Conservation (phyloP, 2,113 vertebrate species). For the Actenoides hombroni region DNA sequence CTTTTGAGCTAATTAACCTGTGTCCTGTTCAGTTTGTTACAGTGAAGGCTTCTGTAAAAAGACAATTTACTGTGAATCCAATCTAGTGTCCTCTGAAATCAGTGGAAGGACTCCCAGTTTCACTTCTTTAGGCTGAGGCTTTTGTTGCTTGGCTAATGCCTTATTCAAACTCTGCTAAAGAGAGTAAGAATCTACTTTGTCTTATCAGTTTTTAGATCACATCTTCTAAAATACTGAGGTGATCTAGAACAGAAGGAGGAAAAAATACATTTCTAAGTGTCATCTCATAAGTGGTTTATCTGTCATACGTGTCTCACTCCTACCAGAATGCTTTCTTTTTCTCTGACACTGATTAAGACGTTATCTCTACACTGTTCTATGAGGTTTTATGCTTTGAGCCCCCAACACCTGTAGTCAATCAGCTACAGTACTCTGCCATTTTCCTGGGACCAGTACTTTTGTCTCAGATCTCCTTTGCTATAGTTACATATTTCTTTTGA, state of each 20-base stretch:
- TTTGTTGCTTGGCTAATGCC: background rate
- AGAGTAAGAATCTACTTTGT: background rate
- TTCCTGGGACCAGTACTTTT: background rate
- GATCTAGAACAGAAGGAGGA: background rate
- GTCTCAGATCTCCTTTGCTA: background rate
- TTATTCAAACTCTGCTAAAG: background rate
- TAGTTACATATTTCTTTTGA: background rate
- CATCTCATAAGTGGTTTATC: background rate
- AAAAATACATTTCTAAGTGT: background rate
- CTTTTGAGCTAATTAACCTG: conserved; percentile 8
- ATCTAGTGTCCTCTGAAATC: background rate
- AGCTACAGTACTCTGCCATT: background rate
- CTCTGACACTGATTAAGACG: background rate
- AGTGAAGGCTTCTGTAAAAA: background rate
- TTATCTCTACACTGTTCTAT: background rate
- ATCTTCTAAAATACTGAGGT: background rate
- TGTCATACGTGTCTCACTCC: background rate
- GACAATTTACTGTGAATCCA: background rate
- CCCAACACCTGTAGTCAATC: background rate
- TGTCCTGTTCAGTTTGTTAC: background rate
- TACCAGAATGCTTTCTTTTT: background rate
- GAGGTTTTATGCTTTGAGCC: background rate
- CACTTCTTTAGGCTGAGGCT: background rate
- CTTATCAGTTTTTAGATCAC: background rate
- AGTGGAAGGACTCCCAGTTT: background rate